These are phyloP conservation scores for Chlorocebus sabaeus DNA, from an alignment of 2,113 vertebrate species.

Conservation along the genomic window DNA sequence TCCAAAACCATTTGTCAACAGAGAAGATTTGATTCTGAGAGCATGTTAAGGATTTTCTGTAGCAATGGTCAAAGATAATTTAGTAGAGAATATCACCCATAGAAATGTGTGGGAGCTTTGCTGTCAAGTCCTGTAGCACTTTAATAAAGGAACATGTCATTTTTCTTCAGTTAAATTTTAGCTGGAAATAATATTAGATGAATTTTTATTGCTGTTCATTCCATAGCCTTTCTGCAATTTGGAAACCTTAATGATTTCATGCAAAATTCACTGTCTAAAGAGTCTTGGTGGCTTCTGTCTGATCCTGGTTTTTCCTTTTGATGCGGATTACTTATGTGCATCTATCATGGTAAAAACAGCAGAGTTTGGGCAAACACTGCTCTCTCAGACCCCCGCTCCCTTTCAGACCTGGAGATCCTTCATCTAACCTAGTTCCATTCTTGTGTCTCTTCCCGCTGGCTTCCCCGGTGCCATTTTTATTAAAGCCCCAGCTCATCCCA, in stretches of 20 bases:
- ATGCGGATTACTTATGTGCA: background rate
- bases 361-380: conserved; percentile 51
- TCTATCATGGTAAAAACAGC: conserved; percentile 35
- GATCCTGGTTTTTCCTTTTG: background rate
- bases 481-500: conserved; percentile 47
- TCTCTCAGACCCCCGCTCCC: background rate
- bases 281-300: conserved; percentile 43
- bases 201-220: background rate
- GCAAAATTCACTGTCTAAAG: conserved; percentile 35
- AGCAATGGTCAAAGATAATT: conserved; percentile 20
- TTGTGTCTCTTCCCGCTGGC: conserved; percentile 52
- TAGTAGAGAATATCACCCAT: conserved; percentile 34
- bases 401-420: conserved; percentile 47
- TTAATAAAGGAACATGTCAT: conserved; percentile 67
- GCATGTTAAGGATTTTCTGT: conserved; percentile 7
- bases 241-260: conserved; percentile 48
- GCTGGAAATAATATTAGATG: background rate
- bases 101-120: conserved; percentile 54
- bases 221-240: conserved; percentile 29
- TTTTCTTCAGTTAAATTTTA: conserved; percentile 52
- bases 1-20: conserved; percentile 32
- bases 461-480: conserved; percentile 66
- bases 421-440: conserved; percentile 57
- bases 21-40: conserved; percentile 43
- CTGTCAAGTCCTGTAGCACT: conserved; percentile 48